phyloP scores from a whole-genome alignment of 2,888 invertebrate genomes.

The Dolomedes plantarius region DNA sequence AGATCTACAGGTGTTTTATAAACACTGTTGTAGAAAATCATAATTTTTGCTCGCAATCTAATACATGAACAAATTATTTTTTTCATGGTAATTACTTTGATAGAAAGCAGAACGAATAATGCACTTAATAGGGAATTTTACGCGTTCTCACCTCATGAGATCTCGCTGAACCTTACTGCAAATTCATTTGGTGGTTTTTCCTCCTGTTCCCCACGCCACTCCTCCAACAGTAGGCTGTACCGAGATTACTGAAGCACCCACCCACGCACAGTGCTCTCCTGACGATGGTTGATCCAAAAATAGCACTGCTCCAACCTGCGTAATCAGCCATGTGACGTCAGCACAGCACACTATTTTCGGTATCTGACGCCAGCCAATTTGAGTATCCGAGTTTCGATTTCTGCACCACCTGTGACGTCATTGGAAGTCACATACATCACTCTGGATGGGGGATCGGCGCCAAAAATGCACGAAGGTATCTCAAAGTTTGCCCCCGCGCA shows the following conservation, averaged over 20 bases:
- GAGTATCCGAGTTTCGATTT: conserved; percentile 57
- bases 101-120: too few relatives aligned
- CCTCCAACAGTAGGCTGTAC: background rate
- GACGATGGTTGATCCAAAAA: conserved; percentile 11
- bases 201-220: background rate
- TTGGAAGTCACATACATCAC: conserved; percentile 34
- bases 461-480: conserved; percentile 16
- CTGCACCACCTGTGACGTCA: conserved; percentile 50
- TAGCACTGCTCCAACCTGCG: background rate
- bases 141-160: background rate
- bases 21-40: too few relatives aligned
- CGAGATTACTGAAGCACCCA: background rate
- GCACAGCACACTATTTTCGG: conserved; percentile 55
- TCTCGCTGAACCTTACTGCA: background rate
- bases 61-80: too few relatives aligned
- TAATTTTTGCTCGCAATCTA: too few relatives aligned
- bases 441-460: conserved; percentile 26
- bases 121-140: too few relatives aligned
- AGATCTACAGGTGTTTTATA: too few relatives aligned
- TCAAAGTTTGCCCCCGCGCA: background rate
- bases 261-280: background rate
- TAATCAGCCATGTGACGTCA: conserved; percentile 31
- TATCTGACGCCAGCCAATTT: conserved; percentile 51
- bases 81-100: too few relatives aligned
- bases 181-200: background rate